Base-by-base conservation (phyloP, 2,113 vertebrate species). In the Triplophysa siluroides region DNA sequence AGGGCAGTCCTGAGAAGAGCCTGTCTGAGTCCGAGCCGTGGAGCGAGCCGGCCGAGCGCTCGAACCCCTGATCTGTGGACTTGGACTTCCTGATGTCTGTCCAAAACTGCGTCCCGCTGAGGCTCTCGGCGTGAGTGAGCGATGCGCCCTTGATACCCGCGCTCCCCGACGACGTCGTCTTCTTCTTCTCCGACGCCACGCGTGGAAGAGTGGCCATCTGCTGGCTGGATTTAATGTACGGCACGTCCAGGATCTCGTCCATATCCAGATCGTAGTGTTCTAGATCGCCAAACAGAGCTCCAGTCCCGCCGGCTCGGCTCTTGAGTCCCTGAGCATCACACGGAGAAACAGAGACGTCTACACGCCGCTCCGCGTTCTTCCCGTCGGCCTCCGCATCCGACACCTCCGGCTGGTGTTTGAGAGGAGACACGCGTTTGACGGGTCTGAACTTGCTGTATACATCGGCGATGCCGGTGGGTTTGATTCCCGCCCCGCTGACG, bases 201-300 rank as follows among this genome's bases (percentile, higher is more conserved):
- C 95, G 95, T 12, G 93, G 92, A 83, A 97, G 94, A 7, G 95
- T 88, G 89, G 94, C 91, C 86, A 94, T 92, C 84, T 97, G 96
- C 67, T 97, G 96, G 73, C 85, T 96, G 87, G 96, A 96, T 88
- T 99, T 99, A 88, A 99, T 98, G 47, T 97, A 99, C 86, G 98
- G 97, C 91, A 99, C 98, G 38, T 98, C 98, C 89, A 99, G 93
- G 90, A 99, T 99, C 92, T 99, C 98, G 85, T 99, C 98, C 98
- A 99, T 98, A 91, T 99, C 97, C 74, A 99, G 93, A 79, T 99
- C 98, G 63, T 99, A 99, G 84, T 99, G 98, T 78, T 99, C 98
- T 89, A 98, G 91, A 79, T 99, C 97, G 0, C 96, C 98, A 61
- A 95, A 93, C 19, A 95, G 84, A 23, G 89, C 82, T 73, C 86